Conservation (phyloP, 1,140 invertebrate genomes). For the Listronotus bonariensis region DNA sequence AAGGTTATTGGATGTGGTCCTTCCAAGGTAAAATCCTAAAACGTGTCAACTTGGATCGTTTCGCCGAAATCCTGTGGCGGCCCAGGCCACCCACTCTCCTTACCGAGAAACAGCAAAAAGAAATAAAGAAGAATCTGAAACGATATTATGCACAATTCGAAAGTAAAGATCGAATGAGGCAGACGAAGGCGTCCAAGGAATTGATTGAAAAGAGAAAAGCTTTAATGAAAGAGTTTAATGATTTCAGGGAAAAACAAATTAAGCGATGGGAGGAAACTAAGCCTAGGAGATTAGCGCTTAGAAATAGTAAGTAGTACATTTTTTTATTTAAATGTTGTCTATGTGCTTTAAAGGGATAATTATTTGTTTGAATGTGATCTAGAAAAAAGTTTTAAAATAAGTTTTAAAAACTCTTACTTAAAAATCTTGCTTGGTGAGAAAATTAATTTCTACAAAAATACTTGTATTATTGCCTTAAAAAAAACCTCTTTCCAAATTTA, state of each 20-base stretch:
- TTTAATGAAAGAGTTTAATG: conserved; percentile 86
- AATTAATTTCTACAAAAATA: too few relatives aligned
- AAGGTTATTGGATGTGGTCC: conserved; percentile 94
- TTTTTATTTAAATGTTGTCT: too few relatives aligned
- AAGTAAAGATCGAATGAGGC: conserved; percentile 90
- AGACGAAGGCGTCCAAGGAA: conserved; percentile 95
- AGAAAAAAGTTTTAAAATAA: too few relatives aligned
- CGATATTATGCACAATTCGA: conserved; percentile 97
- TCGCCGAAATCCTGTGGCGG: conserved; percentile 95
- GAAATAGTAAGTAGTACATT: conserved; percentile 74
- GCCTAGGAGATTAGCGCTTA: conserved; percentile 77
- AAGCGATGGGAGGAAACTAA: conserved; percentile 80
- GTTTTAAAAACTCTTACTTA: too few relatives aligned
- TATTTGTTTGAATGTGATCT: too few relatives aligned
- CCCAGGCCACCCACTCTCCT: conserved; percentile 90
- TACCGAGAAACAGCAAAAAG: conserved; percentile 79
- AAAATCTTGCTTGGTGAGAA: too few relatives aligned
- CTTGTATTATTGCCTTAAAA: too few relatives aligned
- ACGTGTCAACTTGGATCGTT: conserved; percentile 85
- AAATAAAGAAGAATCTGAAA: conserved; percentile 98
- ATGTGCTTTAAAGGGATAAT: too few relatives aligned
- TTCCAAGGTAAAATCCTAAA: conserved; percentile 82
- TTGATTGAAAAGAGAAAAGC: conserved; percentile 90
- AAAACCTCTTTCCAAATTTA: too few relatives aligned
- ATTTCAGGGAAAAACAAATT: conserved; percentile 75